phyloP scores from a whole-genome alignment of 2,113 vertebrate species.

The Gadus chalcogrammus region DNA sequence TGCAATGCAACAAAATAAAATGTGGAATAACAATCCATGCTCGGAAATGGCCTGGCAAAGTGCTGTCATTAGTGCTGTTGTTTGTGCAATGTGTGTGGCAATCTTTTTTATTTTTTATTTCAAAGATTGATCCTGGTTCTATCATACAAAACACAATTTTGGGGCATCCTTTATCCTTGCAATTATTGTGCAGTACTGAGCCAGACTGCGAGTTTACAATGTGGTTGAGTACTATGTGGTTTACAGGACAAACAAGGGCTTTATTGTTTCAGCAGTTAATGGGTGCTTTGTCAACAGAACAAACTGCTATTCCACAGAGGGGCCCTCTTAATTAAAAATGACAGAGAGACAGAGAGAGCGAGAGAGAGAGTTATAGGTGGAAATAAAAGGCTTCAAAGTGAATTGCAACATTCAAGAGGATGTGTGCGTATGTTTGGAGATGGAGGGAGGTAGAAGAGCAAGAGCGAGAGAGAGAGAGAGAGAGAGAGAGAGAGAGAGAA shows the following conservation, averaged over 20 bases:
- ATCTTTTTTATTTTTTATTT: too few relatives aligned
- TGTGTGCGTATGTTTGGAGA: neutral
- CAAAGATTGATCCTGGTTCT: too few relatives aligned
- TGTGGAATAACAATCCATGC: too few relatives aligned
- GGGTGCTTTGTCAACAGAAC: slow-evolving; percentile 2
- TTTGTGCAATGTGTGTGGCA: too few relatives aligned
- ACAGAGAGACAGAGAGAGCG: neutral
- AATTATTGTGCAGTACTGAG: too few relatives aligned
- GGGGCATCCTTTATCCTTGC: too few relatives aligned
- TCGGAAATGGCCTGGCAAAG: too few relatives aligned
- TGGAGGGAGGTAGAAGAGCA: neutral
- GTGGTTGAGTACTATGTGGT: neutral
- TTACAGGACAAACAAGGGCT: neutral
- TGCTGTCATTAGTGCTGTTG: too few relatives aligned
- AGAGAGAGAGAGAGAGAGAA: neutral
- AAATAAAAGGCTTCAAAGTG: neutral
- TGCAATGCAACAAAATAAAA: too few relatives aligned
- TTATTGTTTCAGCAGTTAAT: neutral
- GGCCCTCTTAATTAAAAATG: neutral
- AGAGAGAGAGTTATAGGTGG: neutral
- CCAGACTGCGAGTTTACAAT: neutral
- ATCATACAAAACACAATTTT: too few relatives aligned
- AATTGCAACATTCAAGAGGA: neutral
- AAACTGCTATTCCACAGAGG: neutral
- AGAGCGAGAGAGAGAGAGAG: neutral